A percentile compares a stretch with the other conserved stretches of the same genome.
These are phyloP conservation scores for Drymonia ruficornis DNA, from an alignment of 2,888 invertebrate species.

Conservation along the genomic window DNA sequence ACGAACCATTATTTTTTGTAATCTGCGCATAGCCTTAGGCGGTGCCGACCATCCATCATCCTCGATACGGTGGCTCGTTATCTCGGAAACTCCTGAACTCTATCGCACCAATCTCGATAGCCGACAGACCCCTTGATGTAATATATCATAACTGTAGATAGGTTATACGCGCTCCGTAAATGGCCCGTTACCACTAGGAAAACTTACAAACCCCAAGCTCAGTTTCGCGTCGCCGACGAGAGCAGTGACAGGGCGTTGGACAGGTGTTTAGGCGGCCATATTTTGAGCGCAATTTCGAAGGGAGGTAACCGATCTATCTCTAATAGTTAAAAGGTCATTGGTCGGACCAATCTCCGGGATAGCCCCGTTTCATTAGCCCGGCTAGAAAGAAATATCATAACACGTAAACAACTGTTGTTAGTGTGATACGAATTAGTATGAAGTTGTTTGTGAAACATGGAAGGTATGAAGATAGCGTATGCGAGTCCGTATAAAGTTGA, in stretches of 20 bases:
- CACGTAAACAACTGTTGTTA: conserved; percentile 41
- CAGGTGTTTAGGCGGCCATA: no score
- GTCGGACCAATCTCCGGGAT: conserved; percentile 39
- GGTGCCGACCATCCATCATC: conserved; percentile 33
- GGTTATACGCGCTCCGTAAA: no score
- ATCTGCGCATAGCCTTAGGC: conserved; percentile 10
- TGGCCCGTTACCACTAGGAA: no score
- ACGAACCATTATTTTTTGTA: not conserved
- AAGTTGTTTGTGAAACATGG: conserved; percentile 46
- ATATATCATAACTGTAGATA: no score
- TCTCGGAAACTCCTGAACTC: conserved; percentile 27
- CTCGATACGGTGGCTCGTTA: conserved; percentile 11
- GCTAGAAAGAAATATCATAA: conserved; percentile 48
- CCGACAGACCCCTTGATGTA: no score
- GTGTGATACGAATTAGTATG: conserved; percentile 40
- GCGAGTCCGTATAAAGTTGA: no score
- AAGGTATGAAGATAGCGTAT: conserved; percentile 27
- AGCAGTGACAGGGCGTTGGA: no score
- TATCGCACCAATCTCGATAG: conserved; percentile 14
- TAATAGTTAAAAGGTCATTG: no score
- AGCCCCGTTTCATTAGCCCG: conserved; percentile 45
- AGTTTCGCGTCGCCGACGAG: no score
- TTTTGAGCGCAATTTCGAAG: no score
- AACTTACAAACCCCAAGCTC: no score
- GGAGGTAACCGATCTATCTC: no score